Base-by-base conservation (phyloP, 30 jellyfish, hydroid and myxozoan genomes). In the Mastigias papua region DNA sequence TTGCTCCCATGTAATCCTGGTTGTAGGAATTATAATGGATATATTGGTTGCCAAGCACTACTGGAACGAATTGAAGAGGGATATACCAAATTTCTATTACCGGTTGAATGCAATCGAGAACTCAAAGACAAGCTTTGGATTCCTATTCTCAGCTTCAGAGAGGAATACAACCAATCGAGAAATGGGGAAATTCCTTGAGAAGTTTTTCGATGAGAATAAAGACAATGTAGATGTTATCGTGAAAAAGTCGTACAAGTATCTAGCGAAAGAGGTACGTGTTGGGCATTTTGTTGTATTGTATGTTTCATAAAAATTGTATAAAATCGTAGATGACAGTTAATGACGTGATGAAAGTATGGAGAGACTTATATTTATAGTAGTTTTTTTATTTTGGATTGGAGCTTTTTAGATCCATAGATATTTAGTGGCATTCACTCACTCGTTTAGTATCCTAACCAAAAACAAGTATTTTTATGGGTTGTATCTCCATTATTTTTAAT, bases 211-310 rank as follows among this genome's bases (percentile, higher is more conserved):
- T 65, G 88, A 72, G 23, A 85, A 85, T 30, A 73, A 48, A 21
- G 94, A 85, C 77, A 85, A 85, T 65, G 29, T 85, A 23, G 94
- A 74, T 73, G 76, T 73, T 22, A 37, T 85, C 22, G 32, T 85
- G 26, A 50, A 85, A 62, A 48, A 21, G 29, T 78, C 94, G 0
- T 60, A 69, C 34, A 83, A 80, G 0, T 46, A 66, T 51, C 58
- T 80, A 0, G 42, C 81, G 20, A 64, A 28, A 3, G 37, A 65
- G 61, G 90, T 80, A 46, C 15, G 75, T 57, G 17, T 23, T 0
- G 4, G 69, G 30, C 17, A 57, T 57, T 57, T 57, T 66, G 78
- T 16, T 15, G 25, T 66, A 32, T 15, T 16, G 2, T 3, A 29
- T 16, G n/a, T n/a, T n/a, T n/a, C n/a, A n/a, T n/a, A n/a, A n/a